These are phyloP conservation scores for Zeugodacus cucurbitae DNA, from an alignment of 1,140 invertebrate genomes.

Conservation along the genomic window DNA sequence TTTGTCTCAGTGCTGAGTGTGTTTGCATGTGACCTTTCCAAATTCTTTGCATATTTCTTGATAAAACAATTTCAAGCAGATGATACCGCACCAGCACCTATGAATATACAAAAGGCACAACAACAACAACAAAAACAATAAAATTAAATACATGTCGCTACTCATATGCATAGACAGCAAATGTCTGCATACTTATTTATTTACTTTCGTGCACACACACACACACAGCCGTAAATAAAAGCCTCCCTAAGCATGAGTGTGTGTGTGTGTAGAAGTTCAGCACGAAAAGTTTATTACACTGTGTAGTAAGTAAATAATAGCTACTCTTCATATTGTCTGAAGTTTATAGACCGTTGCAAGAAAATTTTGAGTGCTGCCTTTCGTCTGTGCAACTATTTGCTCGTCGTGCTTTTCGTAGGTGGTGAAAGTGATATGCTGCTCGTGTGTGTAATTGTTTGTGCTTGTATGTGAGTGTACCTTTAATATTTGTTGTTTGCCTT, in stretches of 20 bases:
- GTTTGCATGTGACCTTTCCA: background rate
- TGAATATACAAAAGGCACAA: background rate
- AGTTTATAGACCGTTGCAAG: background rate
- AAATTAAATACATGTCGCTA: background rate
- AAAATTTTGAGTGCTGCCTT: background rate
- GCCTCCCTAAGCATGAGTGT: background rate
- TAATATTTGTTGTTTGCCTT: background rate
- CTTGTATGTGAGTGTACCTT: background rate
- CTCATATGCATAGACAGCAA: background rate
- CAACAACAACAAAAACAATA: too few species aligned
- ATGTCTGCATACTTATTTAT: background rate
- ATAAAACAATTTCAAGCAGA: slow-evolving; percentile 10
- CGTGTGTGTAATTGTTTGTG: too few species aligned
- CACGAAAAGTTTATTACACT: background rate
- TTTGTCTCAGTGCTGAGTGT: background rate
- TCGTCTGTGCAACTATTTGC: too few species aligned
- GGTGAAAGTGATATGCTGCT: too few species aligned
- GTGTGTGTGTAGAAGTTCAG: background rate
- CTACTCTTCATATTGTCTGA: background rate
- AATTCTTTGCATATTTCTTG: background rate
- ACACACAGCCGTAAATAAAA: too few species aligned
- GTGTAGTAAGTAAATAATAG: background rate
- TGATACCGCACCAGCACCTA: background rate
- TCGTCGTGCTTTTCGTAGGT: too few species aligned
- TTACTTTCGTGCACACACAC: background rate